Percentiles rank a stretch among this genome's conserved stretches.
Conservation (phyloP, 2,113 vertebrate species). For the Amblyornis subalaris region DNA sequence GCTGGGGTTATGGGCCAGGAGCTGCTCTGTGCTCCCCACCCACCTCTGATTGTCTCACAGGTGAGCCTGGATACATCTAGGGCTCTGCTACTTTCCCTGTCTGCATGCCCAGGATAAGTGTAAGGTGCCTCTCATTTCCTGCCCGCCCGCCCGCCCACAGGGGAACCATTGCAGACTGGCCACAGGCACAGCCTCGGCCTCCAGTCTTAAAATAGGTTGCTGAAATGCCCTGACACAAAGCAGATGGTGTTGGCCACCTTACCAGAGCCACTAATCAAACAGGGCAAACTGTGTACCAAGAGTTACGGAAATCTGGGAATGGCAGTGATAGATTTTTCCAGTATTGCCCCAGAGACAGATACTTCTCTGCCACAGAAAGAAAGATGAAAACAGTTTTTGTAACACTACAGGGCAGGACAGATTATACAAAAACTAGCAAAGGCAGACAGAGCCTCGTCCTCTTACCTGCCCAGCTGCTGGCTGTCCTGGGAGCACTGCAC, state of each 20-base stretch:
- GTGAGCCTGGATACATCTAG: neutral
- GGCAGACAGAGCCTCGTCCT: neutral
- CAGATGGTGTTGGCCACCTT: neutral
- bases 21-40: neutral
- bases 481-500: neutral
- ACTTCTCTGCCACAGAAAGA: neutral
- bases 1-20: neutral
- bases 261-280: neutral
- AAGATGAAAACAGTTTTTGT: neutral
- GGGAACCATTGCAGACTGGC: neutral
- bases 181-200: neutral
- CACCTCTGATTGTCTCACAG: fast-evolving
- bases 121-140: neutral
- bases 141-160: neutral
- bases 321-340: neutral
- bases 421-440: neutral
- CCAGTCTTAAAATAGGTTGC: neutral
- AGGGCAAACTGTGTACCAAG: neutral
- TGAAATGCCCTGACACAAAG: neutral
- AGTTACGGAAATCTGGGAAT: neutral
- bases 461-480: neutral
- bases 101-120: neutral
- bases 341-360: neutral
- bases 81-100: neutral
- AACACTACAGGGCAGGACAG: neutral